Evolutionary conservation across 2,113 vertebrate species (phyloP), one percentile per base, ranked within the genome.

Genomic region (Eurypyga helias): DNA sequence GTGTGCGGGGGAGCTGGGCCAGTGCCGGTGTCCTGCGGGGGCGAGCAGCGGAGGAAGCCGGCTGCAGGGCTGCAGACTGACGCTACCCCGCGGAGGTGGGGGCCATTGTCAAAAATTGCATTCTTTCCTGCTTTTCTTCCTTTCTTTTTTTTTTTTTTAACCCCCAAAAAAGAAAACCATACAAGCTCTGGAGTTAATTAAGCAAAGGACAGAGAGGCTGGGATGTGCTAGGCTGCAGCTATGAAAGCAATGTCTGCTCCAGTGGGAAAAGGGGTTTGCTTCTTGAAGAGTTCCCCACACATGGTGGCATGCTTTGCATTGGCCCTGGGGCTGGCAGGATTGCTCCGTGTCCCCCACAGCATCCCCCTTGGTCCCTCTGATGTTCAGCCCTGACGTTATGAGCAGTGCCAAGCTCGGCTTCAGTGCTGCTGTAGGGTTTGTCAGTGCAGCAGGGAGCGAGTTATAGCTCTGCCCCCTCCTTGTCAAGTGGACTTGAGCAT

Each of bases 141-240:
- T 28, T 10, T 23, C 28, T 19, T 18, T 31, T 48, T 55, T 58
- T 23, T 6, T 48, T n/a, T n/a, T 58, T 58, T 21, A n/a, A 34
- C 15, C 25, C 25, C 36, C 57, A 11, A 3, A 65, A 41, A 87
- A 77, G 23, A 82, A 93, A 89, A 67, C 45, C 45, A 1, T 57
- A 26, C 83, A 34, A 84, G 65, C 45, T 86, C 95, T 96, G 92
- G 62, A 93, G 77, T 94, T 91, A 91, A 97, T 97, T 95, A 97
- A 83, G 57, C 21, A 8, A 89, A 78, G 81, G 77, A 89, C 86
- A 67, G 89, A 89, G 64, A 69, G 45, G 45, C 72, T 94, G 92
- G 83, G 94, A 91, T 93, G 57, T 52, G 70, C 86, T 65, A 73
- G 72, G 21, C 7, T 54, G 52, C 45, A 69, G 77, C 64, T 94